phyloP scores from a whole-genome alignment of 2,113 vertebrate genomes.

The Gopherus flavomarginatus region DNA sequence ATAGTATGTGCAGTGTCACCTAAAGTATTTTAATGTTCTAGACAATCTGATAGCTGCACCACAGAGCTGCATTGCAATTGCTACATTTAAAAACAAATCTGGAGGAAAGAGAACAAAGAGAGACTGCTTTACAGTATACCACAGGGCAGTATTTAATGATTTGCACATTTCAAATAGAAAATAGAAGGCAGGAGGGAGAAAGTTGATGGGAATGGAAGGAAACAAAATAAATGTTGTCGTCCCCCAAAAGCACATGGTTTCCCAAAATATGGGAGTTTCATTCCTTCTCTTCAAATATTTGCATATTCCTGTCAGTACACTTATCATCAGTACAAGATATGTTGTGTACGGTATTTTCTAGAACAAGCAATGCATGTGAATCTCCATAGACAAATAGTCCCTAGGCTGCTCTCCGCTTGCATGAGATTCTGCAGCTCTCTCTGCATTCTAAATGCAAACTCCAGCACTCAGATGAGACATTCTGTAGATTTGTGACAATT shows the following conservation, averaged over 20 bases:
- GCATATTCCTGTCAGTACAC: too few relatives aligned
- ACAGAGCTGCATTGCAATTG: neutral
- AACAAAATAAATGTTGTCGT: conserved; percentile 1
- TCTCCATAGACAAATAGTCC: neutral
- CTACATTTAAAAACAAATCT: neutral
- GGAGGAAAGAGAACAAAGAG: neutral
- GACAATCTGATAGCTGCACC: neutral
- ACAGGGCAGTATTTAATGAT: neutral
- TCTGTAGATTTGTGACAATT: neutral
- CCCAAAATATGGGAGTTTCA: neutral
- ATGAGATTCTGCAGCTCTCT: neutral
- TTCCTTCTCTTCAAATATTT: too few relatives aligned
- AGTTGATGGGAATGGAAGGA: neutral
- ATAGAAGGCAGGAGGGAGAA: neutral
- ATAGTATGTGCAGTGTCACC: neutral
- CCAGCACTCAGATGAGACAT: neutral
- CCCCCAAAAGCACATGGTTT: neutral
- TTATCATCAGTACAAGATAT: neutral
- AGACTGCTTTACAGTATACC: neutral
- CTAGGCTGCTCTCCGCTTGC: neutral
- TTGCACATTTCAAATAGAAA: neutral
- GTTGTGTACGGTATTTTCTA: neutral
- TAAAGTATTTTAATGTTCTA: neutral
- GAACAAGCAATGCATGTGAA: neutral
- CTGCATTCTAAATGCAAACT: neutral